These are phyloP conservation scores for Lepidochitona cinerea DNA, from an alignment of 2,888 invertebrate genomes.

Conservation along the genomic window DNA sequence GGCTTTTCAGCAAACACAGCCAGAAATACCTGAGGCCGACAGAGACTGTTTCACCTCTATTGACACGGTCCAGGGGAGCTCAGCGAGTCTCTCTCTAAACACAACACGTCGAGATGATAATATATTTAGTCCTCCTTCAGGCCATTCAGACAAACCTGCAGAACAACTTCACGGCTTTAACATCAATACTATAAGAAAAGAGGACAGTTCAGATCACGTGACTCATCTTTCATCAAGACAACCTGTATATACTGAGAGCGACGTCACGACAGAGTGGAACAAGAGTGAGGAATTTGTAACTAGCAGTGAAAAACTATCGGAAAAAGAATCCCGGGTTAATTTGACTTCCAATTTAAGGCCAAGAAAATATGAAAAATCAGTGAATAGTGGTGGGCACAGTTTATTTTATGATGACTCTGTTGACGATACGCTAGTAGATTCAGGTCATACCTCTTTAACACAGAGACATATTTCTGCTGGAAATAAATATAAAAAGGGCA, in stretches of 20 bases:
- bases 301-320: neutral
- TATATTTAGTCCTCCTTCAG: neutral
- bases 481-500: neutral
- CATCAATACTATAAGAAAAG: neutral
- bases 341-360: neutral
- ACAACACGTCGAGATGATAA: neutral
- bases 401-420: neutral
- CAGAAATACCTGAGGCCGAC: too few relatives aligned
- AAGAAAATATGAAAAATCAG: neutral
- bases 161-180: neutral
- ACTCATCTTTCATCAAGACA: neutral
- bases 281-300: neutral
- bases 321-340: neutral
- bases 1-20: too few relatives aligned
- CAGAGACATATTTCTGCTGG: too few relatives aligned
- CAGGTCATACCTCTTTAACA: too few relatives aligned
- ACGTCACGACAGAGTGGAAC: neutral
- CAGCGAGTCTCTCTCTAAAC: neutral
- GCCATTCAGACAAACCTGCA: neutral
- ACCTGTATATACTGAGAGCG: neutral
- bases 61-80: constrained; percentile 4
- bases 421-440: too few relatives aligned
- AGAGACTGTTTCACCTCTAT: too few relatives aligned
- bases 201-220: neutral
- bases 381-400: neutral